Evolutionary conservation across 1,140 invertebrate species (phyloP).

Genomic region (Drosophila miranda): DNA sequence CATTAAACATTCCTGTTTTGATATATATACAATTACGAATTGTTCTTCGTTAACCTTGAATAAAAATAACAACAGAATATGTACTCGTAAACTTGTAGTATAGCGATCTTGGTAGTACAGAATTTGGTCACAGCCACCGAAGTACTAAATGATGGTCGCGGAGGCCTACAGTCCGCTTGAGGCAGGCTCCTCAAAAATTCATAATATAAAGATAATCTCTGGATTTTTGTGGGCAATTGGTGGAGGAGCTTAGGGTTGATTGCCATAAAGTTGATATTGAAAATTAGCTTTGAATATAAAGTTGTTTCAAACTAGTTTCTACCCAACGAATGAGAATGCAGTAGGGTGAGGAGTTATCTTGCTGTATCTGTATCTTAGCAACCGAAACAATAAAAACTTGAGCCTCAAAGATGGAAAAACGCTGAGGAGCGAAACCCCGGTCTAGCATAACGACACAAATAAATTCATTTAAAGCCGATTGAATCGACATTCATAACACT

Average conservation of each 20-base stretch:
- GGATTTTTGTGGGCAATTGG: constrained; percentile 17
- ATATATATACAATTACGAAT: too few relatives aligned
- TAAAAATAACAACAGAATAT: too few relatives aligned
- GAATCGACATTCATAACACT: constrained; percentile 82
- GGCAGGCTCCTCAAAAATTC: background rate
- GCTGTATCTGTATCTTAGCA: constrained; percentile 16
- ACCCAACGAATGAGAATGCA: constrained; percentile 4
- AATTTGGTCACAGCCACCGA: constrained; percentile 17
- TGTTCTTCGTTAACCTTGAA: too few relatives aligned
- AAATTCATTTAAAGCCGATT: constrained; percentile 82
- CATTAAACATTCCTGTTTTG: too few relatives aligned
- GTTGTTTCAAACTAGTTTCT: constrained; percentile 11
- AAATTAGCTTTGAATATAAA: constrained; percentile 6
- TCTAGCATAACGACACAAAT: constrained; percentile 54
- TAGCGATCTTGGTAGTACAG: too few relatives aligned
- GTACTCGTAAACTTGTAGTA: too few relatives aligned
- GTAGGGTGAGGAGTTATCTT: constrained; percentile 3
- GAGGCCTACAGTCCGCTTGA: background rate
- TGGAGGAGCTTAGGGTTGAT: constrained; percentile 23
- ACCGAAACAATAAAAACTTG: constrained; percentile 24
- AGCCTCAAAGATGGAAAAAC: constrained; percentile 22
- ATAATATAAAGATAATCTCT: constrained; percentile 4
- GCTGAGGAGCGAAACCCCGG: background rate
- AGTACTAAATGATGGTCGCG: background rate
- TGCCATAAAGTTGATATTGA: constrained; percentile 27